These are phyloP conservation scores for Drosophila anceps DNA, from an alignment of 2,888 invertebrate genomes.

Conservation along the genomic window DNA sequence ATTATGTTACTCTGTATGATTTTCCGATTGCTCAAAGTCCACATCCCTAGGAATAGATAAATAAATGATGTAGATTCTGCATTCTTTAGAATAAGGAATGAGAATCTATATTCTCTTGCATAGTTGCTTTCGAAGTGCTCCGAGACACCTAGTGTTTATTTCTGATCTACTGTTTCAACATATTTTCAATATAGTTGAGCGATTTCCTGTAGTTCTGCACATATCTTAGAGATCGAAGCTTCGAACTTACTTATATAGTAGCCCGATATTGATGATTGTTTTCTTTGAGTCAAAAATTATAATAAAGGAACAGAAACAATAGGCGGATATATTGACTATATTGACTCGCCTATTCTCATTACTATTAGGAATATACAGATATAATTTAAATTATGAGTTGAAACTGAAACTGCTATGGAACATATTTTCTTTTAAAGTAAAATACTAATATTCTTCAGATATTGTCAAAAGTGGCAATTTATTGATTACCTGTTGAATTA, in stretches of 20 bases:
- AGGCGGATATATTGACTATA: neutral
- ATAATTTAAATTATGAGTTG: neutral
- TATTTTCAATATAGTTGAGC: neutral
- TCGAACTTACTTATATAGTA: neutral
- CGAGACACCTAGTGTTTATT: neutral
- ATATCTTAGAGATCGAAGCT: too few species aligned
- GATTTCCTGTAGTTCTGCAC: neutral
- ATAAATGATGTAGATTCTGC: neutral
- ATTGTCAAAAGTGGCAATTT: neutral
- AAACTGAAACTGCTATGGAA: neutral
- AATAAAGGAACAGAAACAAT: too few species aligned
- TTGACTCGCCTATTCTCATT: neutral
- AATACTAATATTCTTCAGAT: neutral
- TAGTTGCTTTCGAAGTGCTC: too few species aligned
- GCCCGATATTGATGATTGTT: too few species aligned
- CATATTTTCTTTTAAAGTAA: neutral
- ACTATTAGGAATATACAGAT: neutral
- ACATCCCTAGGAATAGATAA: too few species aligned
- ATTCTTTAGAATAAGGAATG: neutral
- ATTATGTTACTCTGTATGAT: neutral
- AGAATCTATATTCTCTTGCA: too few species aligned
- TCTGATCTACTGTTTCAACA: neutral
- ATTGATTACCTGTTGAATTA: constrained; percentile 21
- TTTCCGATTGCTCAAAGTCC: too few species aligned
- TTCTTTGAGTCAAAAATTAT: too few species aligned